Percentiles rank a stretch among this genome's conserved stretches.
Conservation (phyloP, 2,113 vertebrate species). For the Leptosomus discolor region DNA sequence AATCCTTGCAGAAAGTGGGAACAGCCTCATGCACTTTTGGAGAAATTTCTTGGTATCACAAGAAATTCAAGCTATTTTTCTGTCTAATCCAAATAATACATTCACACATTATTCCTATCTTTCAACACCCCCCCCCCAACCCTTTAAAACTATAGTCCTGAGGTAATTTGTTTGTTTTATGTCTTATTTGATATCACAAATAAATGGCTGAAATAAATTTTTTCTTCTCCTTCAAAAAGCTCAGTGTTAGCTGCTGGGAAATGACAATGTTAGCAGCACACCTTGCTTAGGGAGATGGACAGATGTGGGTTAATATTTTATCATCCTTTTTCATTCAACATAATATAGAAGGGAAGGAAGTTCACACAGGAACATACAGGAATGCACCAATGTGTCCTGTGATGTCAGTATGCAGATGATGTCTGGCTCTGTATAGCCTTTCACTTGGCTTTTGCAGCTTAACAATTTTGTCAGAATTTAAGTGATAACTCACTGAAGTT, state of each 20-base stretch:
- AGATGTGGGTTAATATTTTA: background rate
- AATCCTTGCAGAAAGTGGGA: background rate
- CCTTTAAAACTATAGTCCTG: background rate
- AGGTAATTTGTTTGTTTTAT: background rate
- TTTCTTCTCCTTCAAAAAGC: background rate
- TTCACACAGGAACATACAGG: background rate
- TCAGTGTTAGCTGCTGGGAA: background rate
- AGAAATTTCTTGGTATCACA: background rate
- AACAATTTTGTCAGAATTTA: background rate
- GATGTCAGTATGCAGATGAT: background rate
- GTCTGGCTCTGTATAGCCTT: background rate
- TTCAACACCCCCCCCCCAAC: accelerated
- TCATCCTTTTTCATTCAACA: background rate
- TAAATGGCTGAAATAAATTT: background rate
- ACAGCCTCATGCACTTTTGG: background rate
- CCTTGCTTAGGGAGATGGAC: background rate
- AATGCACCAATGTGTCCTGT: background rate
- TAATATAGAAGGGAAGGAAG: background rate
- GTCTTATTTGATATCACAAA: background rate
- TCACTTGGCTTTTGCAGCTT: background rate
- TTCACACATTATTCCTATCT: background rate
- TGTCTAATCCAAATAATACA: background rate
- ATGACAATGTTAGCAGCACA: background rate
- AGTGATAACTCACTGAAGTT: background rate
- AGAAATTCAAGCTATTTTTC: background rate